A percentile compares a stretch with the other conserved stretches of the same genome.
Evolutionary conservation across 2,113 vertebrate genomes (phyloP).

Genomic region (Erythrocercus mccallii): DNA sequence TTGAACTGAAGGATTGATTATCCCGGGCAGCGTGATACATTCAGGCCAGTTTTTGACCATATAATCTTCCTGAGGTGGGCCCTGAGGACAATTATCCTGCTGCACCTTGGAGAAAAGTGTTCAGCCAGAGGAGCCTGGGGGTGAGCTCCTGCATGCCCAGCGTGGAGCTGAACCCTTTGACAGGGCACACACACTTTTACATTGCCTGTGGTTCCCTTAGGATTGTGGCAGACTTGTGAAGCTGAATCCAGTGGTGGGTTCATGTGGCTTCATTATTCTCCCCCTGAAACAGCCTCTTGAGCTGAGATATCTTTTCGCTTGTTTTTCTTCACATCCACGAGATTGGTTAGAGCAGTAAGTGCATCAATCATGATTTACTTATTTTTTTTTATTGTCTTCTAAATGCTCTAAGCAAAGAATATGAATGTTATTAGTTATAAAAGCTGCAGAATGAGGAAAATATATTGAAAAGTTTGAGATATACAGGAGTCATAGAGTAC

Average conservation of each 20-base stretch:
- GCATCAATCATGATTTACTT: not conserved
- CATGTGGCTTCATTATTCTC: not conserved
- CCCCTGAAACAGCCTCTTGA: not conserved
- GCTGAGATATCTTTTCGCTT: not conserved
- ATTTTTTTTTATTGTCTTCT: slow-evolving; percentile 15
- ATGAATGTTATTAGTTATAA: not conserved
- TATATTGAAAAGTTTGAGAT: not conserved
- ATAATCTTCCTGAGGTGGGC: not conserved
- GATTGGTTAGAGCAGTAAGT: not conserved
- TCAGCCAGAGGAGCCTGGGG: not conserved
- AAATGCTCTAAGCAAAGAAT: slow-evolving; percentile 39
- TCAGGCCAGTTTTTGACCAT: not conserved
- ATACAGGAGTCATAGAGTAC: not conserved
- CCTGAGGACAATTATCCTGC: not conserved
- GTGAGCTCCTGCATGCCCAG: accelerated
- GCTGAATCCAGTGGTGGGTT: not conserved
- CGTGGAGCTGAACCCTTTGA: not conserved
- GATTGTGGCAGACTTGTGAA: not conserved
- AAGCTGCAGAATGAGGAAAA: slow-evolving; percentile 16
- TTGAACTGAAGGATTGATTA: not conserved
- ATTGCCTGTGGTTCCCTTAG: not conserved
- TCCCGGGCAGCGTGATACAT: not conserved
- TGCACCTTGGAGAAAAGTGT: not conserved
- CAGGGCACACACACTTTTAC: not conserved
- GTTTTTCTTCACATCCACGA: not conserved